Evolutionary conservation across 2,888 invertebrate species (phyloP), one percentile per base, ranked within the genome.

Genomic region (Limnephilus lunatus): DNA sequence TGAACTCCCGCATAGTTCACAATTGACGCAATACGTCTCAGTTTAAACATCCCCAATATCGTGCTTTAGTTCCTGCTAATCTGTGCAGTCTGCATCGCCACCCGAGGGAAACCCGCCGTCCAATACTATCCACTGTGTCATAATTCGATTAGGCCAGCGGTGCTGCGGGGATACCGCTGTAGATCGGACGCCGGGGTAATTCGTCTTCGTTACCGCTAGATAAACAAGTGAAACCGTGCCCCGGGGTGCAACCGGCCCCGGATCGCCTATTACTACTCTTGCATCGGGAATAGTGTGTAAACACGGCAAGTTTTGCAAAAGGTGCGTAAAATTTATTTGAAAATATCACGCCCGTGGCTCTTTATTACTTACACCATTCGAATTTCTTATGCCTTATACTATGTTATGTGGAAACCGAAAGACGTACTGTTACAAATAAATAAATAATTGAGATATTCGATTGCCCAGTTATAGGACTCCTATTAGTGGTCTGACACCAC

Each of bases 181-280:
- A 68, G 68, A 68, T 25, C 68, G 68, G 68, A 68, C 68, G 25
- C 68, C n/a, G 48, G 39, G 39, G 87, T 87, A 87, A 87, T 87
- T 87, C 87, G 68, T 87, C 87, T 87, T 87, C 87, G 53, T 87
- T 87, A 87, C 87, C 53, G 19, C 87, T 44, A 87, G 68, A 87
- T 87, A 87, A 87, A 87, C 87, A 87, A 31, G 87, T 53, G 87
- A 87, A 68, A 87, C 53, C 53, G 68, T 30, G 87, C 87, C 87
- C 68, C 87, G 68, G 68, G 87, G 87, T 68, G 68, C 87, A 48
- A 44, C 87, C 85, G 39, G 14, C 39, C 85, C 25, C 68, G 68
- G 7, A 31, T 32, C 82, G 31, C 82, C 30, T 32, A 82, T n/a
- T 39, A 68, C 87, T 31, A 87, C 86, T 86, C 86, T n/a, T 68